Base-by-base conservation (phyloP, 2,113 vertebrate genomes). In the Rhodinocichla rosea region DNA sequence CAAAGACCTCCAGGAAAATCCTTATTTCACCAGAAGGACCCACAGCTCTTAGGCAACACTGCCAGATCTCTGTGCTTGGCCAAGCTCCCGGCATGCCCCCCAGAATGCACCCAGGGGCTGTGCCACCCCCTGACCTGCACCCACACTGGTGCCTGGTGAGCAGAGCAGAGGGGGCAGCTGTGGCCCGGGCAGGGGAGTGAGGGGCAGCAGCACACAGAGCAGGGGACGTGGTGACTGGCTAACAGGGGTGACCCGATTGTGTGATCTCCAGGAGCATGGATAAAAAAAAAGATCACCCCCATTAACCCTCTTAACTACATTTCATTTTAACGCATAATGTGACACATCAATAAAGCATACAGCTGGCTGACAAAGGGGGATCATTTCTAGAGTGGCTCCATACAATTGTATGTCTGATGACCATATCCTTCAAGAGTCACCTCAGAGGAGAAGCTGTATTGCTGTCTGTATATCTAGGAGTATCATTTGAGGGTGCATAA, bases 21-120 rank as follows among this genome's bases (percentile, higher is more conserved):
- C 30, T 65, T 80, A 39, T 59, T 77, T 90, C 23, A 37, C 67
- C 45, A 63, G 59, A 60, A 78, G 35, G 40, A 86, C 37, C 28
- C 71, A 30, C 32, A 57, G n/a, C 57, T 81, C 64, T 86, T 30
- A n/a, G 39, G 37, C 63, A 90, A 67, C 2, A 0, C 4, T 20
- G 30, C 42, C 28, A 24, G n/a, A 70, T 64, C 22, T 53, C 39
- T 20, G 0, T 0, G 7, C 42, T 16, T 1, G 0, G 64, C 15
- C 6, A 27, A 33, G 7, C 15, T 74, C 27, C 50, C 0, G 0
- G 49, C 0, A 0, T 76, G 44, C 9, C 23, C 28, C 53, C 45
- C 1, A 2, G 7, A 81, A 40, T 0, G 1, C 20, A 37, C 16
- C 11, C 12, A 1, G 42, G 16, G 45, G 73, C 13, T 20, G 17